Base-by-base conservation (phyloP, 1,140 invertebrate genomes). In the Frieseomelitta varia region DNA sequence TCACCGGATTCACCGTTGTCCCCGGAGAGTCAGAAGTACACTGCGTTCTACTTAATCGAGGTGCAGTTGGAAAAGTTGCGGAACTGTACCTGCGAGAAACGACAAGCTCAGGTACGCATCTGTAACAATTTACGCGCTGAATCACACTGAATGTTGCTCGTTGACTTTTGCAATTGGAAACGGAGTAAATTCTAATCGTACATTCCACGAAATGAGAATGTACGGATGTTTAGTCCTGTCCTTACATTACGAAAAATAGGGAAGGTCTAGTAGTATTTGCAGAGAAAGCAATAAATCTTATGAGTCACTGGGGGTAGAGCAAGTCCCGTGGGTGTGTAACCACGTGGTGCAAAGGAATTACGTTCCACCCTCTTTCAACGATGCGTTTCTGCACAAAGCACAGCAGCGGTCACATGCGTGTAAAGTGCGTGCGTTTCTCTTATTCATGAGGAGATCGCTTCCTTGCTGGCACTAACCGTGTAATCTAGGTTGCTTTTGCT, bases 261-360 rank as follows among this genome's bases (percentile, higher is more conserved):
- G 51, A 47, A 69, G 47, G 58, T 58, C 39, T 80, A 77, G 61
- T 19, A 14, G 56, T 30, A 30, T 14, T 65, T 65, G n/a, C 19
- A 65, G 56, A 80, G 80, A 89, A 81, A 61, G 86, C 88, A 89
- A 93, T 93, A 93, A 93, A 93, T 93, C 93, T 93, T 93, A 83
- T 93, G 92, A 93, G 91, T 93, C 93, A 93, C 85, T 86, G 86
- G 86, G 87, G 65, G 73, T 63, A 68, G 56, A 74, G 85, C 76
- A 65, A 84, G 82, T 88, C 87, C 87, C 85, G 81, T 91, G 92
- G 88, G 88, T 92, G 88, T 79, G 87, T 81, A 80, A 87, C 90
- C 92, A 93, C 93, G 93, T 93, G 93, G 88, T 93, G 90, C 90
- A 68, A 85, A 90, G 93, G 92, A 93, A 93, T 93, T 93, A 93